A percentile compares a stretch with the other conserved stretches of the same genome.
Evolutionary conservation across 1,140 invertebrate genomes (phyloP).

Genomic region (Lepidurus apus): DNA sequence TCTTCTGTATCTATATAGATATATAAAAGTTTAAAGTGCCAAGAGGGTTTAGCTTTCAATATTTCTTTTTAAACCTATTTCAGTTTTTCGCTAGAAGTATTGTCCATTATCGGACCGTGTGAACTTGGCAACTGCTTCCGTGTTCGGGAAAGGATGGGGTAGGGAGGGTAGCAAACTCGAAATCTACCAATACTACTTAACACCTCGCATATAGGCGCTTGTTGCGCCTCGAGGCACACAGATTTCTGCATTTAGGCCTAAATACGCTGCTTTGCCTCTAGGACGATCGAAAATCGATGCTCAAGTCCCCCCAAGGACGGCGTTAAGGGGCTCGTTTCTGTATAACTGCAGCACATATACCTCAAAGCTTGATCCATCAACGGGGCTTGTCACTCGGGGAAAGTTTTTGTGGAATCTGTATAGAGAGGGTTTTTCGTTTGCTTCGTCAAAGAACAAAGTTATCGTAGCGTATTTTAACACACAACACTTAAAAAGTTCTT

Average conservation of each 20-base stretch:
- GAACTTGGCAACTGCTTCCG: neutral
- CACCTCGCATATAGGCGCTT: neutral
- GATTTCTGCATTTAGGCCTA: neutral
- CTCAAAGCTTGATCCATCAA: neutral
- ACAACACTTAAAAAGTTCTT: no score
- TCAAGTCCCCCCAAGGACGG: neutral
- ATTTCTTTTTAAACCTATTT: neutral
- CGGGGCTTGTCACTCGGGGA: neutral
- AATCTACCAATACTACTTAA: neutral
- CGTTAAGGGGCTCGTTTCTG: neutral
- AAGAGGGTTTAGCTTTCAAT: no score
- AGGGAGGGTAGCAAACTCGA: neutral
- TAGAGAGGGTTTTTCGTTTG: neutral
- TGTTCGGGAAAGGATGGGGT: neutral
- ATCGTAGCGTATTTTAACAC: no score
- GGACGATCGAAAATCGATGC: conserved; percentile 7
- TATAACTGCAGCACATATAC: neutral
- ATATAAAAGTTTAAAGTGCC: no score
- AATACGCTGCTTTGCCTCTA: neutral
- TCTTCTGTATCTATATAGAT: no score
- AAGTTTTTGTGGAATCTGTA: neutral
- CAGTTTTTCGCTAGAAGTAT: neutral
- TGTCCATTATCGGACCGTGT: neutral
- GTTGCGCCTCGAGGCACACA: neutral
- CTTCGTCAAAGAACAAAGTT: no score